A percentile compares a stretch with the other conserved stretches of the same genome.
Evolutionary conservation across 2,797 vertebrate genomes (phyloP).

Genomic region (Xenopus petersii): DNA sequence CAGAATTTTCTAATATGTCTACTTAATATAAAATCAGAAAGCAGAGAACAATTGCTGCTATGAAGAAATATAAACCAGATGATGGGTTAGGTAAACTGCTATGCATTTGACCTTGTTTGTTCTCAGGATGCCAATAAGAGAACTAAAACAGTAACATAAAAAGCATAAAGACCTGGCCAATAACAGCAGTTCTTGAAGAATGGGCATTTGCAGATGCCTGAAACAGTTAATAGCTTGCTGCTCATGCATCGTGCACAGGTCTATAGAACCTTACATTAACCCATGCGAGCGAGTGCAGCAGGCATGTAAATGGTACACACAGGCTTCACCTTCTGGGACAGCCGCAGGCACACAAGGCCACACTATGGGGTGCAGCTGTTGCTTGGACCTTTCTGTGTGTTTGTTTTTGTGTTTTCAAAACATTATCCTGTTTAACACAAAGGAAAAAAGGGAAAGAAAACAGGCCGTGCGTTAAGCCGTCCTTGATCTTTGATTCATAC

Average conservation of each 20-base stretch:
- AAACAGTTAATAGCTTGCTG: slow-evolving; percentile 33
- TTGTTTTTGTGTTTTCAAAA: slow-evolving; percentile 13
- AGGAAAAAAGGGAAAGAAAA: slow-evolving; percentile 43
- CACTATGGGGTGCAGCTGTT: neutral
- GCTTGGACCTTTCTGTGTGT: slow-evolving; percentile 15
- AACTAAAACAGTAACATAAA: neutral
- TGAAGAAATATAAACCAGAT: neutral
- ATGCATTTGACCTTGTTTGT: slow-evolving; percentile 17
- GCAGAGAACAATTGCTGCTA: neutral
- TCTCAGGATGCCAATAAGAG: neutral
- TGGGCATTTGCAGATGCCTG: no score
- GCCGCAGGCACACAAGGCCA: neutral
- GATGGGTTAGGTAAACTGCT: slow-evolving; percentile 23
- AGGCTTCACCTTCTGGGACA: neutral
- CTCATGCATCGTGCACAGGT: neutral
- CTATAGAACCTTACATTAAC: slow-evolving; percentile 8
- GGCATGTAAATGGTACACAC: neutral
- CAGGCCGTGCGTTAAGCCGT: slow-evolving; percentile 63
- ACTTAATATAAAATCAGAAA: neutral
- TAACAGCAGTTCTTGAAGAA: slow-evolving; percentile 13
- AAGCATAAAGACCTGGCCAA: slow-evolving; percentile 4
- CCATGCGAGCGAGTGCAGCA: neutral
- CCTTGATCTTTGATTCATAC: slow-evolving; percentile 71
- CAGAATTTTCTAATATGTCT: neutral
- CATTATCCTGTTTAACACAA: slow-evolving; percentile 7